Percentiles rank a stretch among this genome's conserved stretches.
These are phyloP conservation scores for Drosophila mettleri DNA, from an alignment of 2,888 invertebrate species.

Conservation along the genomic window DNA sequence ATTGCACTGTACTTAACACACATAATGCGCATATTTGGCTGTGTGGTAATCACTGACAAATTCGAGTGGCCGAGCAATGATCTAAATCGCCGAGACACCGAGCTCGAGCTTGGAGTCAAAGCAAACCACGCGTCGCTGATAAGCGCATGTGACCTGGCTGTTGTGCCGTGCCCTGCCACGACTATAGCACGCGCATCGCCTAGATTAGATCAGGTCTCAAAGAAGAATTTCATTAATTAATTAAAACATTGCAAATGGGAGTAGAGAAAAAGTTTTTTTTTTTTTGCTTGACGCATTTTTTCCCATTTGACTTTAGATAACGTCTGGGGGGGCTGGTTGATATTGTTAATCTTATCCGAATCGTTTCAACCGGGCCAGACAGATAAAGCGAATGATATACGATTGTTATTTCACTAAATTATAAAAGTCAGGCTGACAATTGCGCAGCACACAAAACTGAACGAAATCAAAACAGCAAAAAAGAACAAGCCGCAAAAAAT, in stretches of 20 bases:
- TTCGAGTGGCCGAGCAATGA: constrained; percentile 27
- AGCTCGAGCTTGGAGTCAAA: constrained; percentile 5
- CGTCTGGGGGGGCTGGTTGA: constrained; percentile 41
- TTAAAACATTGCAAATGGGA: constrained; percentile 16
- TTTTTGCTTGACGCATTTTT: not conserved
- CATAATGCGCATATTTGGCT: constrained; percentile 23
- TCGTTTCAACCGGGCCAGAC: constrained; percentile 28
- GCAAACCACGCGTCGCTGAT: constrained; percentile 49
- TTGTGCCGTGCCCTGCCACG: constrained; percentile 29
- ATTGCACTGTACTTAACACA: constrained; percentile 26
- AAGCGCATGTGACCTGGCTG: constrained; percentile 72
- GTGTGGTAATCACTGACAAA: constrained; percentile 21
- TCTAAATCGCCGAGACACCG: constrained; percentile 8
- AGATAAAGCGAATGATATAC: constrained; percentile 48
- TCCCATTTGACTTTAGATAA: constrained; percentile 22
- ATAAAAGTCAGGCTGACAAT: constrained; percentile 56
- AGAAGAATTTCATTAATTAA: constrained; percentile 36
- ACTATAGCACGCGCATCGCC: constrained; percentile 37
- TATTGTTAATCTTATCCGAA: constrained; percentile 10
- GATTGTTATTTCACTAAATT: constrained; percentile 49
- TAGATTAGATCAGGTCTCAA: constrained; percentile 45
- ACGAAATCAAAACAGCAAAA: constrained; percentile 6
- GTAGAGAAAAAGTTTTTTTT: not conserved
- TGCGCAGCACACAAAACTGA: constrained; percentile 59
- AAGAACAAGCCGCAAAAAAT: constrained; percentile 10